Conservation (phyloP, 2,113 vertebrate genomes). For the Rhadina sibilatrix region DNA sequence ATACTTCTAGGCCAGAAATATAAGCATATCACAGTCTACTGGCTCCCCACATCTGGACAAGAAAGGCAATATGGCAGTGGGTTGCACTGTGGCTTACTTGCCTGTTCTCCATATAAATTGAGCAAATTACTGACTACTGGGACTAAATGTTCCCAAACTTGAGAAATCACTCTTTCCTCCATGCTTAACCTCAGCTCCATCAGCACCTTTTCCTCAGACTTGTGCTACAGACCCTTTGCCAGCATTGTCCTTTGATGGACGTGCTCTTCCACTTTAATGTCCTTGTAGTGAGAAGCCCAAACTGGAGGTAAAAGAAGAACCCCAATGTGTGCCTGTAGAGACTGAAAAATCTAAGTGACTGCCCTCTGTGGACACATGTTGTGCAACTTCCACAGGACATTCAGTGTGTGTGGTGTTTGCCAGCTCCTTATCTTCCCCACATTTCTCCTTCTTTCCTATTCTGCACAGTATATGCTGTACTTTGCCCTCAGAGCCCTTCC, state of each 20-base stretch:
- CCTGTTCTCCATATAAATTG: background rate
- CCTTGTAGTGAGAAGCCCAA: background rate
- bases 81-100: background rate
- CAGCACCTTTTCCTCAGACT: background rate
- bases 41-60: background rate
- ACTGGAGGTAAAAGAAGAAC: background rate
- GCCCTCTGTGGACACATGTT: background rate
- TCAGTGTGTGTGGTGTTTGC: background rate
- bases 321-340: background rate
- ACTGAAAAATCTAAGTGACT: background rate
- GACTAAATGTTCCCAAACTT: background rate
- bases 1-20: background rate
- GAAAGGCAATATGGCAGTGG: background rate
- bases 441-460: background rate
- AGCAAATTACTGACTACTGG: background rate
- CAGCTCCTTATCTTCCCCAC: background rate
- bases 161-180: background rate
- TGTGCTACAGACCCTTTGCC: background rate
- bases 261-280: rapidly evolving
- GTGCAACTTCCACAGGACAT: background rate
- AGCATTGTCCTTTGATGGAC: background rate
- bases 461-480: rapidly evolving
- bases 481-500: background rate
- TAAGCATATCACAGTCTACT: background rate
- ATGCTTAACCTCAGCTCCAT: background rate